Percentiles rank a stretch among this genome's conserved stretches.
phyloP scores from a whole-genome alignment of 1,140 invertebrate species.

The Myzus persicae region DNA sequence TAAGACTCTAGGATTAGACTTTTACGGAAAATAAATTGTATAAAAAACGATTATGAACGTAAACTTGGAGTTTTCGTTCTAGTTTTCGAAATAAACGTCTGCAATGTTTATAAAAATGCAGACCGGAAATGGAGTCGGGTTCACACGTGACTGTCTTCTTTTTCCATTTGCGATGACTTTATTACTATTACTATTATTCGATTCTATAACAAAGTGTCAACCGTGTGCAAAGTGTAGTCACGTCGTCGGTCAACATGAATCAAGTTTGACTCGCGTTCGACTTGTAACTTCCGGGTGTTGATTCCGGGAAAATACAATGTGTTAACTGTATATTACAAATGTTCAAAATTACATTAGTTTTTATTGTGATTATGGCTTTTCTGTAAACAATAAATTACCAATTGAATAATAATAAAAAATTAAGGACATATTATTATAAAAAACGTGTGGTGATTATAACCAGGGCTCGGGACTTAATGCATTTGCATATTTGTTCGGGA shows the following conservation, averaged over 20 bases:
- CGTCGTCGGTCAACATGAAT: background rate
- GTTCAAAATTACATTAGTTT: background rate
- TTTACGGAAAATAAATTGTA: background rate
- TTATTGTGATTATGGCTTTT: background rate
- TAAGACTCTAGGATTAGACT: too few relatives aligned
- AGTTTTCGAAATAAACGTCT: background rate
- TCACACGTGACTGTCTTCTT: background rate
- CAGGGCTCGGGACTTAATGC: too few relatives aligned
- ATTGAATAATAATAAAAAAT: background rate
- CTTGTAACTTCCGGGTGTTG: background rate
- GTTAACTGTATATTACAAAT: background rate
- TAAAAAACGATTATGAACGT: background rate
- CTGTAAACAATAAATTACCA: background rate
- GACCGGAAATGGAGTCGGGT: background rate
- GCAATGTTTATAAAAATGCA: background rate
- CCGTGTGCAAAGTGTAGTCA: background rate
- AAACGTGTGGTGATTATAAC: too few relatives aligned
- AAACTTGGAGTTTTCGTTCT: background rate
- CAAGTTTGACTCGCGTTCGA: background rate
- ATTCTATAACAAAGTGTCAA: background rate
- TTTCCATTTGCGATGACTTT: background rate
- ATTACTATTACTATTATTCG: background rate
- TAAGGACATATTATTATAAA: background rate
- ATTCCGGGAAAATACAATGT: background rate
- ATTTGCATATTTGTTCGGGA: too few relatives aligned